Percentiles rank a stretch among this genome's conserved stretches.
These are phyloP conservation scores for Okapia johnstoni DNA, from an alignment of 2,113 vertebrate genomes.

Conservation along the genomic window DNA sequence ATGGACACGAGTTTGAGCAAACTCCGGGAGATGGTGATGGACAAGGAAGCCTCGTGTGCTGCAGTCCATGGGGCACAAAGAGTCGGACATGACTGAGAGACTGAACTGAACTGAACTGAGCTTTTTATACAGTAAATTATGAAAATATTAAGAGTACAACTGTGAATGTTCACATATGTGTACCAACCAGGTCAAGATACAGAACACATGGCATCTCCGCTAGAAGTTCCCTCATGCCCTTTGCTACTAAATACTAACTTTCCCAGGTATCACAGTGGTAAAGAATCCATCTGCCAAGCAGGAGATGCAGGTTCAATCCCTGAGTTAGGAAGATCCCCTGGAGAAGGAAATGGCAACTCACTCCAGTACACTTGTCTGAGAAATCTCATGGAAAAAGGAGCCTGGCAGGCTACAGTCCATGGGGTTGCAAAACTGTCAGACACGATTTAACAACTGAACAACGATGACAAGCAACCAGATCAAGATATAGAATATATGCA, in stretches of 20 bases:
- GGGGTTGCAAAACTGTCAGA: not conserved
- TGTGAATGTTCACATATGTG: not conserved
- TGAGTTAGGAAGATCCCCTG: not conserved
- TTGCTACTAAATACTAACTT: not conserved
- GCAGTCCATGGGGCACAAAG: not conserved
- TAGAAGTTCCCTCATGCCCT: not conserved
- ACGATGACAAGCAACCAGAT: not conserved
- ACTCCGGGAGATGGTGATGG: not conserved
- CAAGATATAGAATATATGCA: not conserved
- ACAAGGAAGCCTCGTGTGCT: not conserved
- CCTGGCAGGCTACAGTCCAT: not conserved
- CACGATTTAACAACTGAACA: not conserved
- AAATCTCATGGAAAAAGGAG: not conserved
- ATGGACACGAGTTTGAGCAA: not conserved
- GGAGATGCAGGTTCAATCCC: not conserved
- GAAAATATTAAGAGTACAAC: not conserved
- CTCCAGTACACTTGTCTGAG: not conserved
- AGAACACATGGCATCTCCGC: not conserved
- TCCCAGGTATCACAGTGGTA: not conserved
- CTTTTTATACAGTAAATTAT: not conserved
- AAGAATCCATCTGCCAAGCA: not conserved
- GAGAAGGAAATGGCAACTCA: not conserved
- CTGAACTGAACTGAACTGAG: not conserved
- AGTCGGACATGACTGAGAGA: not conserved
- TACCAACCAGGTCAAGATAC: not conserved